A percentile compares a stretch with the other conserved stretches of the same genome.
Evolutionary conservation across 2,797 vertebrate genomes (phyloP).

Genomic region (Cossypha polioptera): DNA sequence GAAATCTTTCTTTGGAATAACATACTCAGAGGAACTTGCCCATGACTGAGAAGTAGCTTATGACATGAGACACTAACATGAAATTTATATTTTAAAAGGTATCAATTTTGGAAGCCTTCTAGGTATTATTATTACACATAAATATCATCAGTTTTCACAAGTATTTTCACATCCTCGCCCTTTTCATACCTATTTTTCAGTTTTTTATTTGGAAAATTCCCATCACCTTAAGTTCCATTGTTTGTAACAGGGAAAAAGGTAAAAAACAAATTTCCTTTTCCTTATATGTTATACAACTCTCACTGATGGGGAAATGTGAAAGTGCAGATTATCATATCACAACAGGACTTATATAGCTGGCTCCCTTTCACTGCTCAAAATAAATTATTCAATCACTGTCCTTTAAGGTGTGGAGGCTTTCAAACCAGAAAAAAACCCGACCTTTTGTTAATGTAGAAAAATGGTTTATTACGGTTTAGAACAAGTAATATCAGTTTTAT

Average conservation of each 20-base stretch:
- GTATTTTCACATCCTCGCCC: background rate
- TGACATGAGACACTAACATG: background rate
- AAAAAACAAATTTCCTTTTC: background rate
- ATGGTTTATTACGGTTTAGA: background rate
- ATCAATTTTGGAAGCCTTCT: background rate
- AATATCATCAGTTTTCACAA: background rate
- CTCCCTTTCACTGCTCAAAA: background rate
- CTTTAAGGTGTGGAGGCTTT: background rate
- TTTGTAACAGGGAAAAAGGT: background rate
- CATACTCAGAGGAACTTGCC: accelerated
- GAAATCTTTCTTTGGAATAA: background rate
- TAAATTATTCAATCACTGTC: background rate
- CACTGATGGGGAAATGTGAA: background rate
- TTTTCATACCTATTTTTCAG: background rate
- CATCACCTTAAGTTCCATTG: background rate
- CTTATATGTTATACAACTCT: background rate
- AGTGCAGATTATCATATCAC: background rate
- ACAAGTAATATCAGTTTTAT: background rate
- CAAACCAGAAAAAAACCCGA: background rate
- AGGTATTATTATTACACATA: background rate
- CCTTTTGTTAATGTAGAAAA: background rate
- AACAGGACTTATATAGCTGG: background rate
- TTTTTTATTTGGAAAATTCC: background rate
- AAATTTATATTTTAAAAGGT: background rate
- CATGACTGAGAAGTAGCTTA: background rate